A percentile compares a stretch with the other conserved stretches of the same genome.
These are phyloP conservation scores for Holothuria glaberrima DNA, from an alignment of 35 echinoderm and acorn worm genomes.

Conservation along the genomic window DNA sequence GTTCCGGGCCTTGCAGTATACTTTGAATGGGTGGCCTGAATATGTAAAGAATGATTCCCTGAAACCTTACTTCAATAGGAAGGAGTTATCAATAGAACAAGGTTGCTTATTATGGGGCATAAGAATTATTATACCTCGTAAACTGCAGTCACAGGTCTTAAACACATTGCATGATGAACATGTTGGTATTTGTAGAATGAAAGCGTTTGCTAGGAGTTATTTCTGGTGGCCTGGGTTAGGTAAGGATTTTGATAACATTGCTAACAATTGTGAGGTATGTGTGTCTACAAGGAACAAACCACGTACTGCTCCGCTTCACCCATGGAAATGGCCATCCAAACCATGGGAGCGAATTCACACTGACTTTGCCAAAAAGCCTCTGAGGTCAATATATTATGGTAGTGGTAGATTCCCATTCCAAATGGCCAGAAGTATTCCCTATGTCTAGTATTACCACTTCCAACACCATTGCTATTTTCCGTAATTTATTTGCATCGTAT, in stretches of 20 bases:
- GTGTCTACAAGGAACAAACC: slow-evolving; percentile 40
- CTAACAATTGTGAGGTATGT: slow-evolving; percentile 48
- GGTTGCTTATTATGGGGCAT: slow-evolving; percentile 69
- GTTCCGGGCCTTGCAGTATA: slow-evolving; percentile 16
- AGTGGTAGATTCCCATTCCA: background rate
- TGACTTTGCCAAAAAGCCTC: slow-evolving; percentile 27
- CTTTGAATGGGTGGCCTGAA: slow-evolving; percentile 23
- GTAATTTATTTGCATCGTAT: slow-evolving; percentile 1
- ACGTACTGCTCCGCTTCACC: slow-evolving; percentile 48
- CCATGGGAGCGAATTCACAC: slow-evolving; percentile 42
- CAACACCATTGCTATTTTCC: background rate
- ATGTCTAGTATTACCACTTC: slow-evolving; percentile 30
- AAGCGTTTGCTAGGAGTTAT: slow-evolving; percentile 62
- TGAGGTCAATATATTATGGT: slow-evolving; percentile 36
- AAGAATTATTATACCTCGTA: slow-evolving; percentile 64
- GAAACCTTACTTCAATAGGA: background rate
- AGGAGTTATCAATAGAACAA: slow-evolving; percentile 33
- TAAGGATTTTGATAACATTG: slow-evolving; percentile 65
- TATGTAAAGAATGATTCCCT: background rate
- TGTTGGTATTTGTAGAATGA: slow-evolving; percentile 66
- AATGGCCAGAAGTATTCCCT: slow-evolving; percentile 48
- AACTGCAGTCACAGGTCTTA: slow-evolving; percentile 23
- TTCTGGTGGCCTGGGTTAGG: slow-evolving; percentile 78
- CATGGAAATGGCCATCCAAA: slow-evolving; percentile 48
- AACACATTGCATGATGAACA: slow-evolving; percentile 61